Evolutionary conservation across 2,797 vertebrate species (phyloP), one percentile per base, ranked within the genome.

Genomic region (Danio albolineatus): DNA sequence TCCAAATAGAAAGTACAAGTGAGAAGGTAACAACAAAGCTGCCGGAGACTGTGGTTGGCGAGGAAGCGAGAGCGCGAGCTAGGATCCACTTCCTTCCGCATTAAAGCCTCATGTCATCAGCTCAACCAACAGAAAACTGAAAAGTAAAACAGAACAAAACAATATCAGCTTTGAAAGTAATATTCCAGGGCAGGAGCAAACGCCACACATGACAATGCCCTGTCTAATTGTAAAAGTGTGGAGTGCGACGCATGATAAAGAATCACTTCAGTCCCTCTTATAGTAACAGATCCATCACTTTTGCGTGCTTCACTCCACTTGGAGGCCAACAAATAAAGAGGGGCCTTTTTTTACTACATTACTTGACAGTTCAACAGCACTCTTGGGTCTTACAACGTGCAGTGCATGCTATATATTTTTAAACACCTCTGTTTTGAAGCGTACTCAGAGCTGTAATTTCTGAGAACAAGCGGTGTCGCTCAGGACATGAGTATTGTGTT

Each of bases 321-420:
- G 43, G 19, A 73, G 43, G 71, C 56, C 71, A 62, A 49, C 46
- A 74, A 59, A 49, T 60, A 73, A 57, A 73, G 17, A 28, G 70
- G 10, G 70, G 13, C 39, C 53, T 41, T 73, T 54, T 51, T 39
- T 64, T 51, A 19, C n/a, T n/a, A 6, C 6, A 7, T 16, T 39
- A 53, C 56, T 38, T 60, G 21, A 36, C 0, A 59, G 14, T 44
- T 39, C 19, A 59, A n/a, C 41, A 36, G 43, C 17, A 59, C 54
- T 36, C 41, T 12, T 28, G 13, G 9, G 36, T 13, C 6, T 41
- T 19, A 59, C 13, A 53, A 10, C 72, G 51, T 36, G 44, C 39
- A 65, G 12, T 9, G 21, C 43, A 12, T 39, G 49, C 17, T 65
- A 39, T 12, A 14, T 62, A 62, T 74, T 62, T 36, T 64, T 41